phyloP scores from a whole-genome alignment of 2,888 invertebrate species.

The Drosophila neutralis region DNA sequence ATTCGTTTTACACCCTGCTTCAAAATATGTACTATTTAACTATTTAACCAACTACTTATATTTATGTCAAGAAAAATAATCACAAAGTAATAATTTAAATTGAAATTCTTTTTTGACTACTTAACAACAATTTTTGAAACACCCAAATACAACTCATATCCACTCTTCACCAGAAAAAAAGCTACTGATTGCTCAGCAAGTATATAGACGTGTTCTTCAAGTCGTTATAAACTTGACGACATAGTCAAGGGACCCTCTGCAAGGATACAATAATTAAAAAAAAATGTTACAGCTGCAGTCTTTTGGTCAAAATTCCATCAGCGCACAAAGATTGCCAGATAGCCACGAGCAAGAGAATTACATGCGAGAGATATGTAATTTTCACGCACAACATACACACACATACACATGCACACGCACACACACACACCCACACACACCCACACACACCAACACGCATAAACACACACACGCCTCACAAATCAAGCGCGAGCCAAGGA shows the following conservation, averaged over 20 bases:
- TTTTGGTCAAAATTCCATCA: background rate
- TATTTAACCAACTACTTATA: background rate
- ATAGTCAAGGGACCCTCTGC: background rate
- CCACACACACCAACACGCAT: slow-evolving; percentile 25
- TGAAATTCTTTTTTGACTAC: no score
- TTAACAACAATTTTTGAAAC: background rate
- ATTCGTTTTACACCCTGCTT: background rate
- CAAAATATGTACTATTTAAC: no score
- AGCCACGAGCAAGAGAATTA: background rate
- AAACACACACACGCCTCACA: slow-evolving; percentile 40
- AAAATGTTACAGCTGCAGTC: background rate
- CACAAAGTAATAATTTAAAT: no score
- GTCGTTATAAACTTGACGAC: background rate
- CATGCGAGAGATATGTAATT: background rate
- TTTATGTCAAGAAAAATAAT: background rate
- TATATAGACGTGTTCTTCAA: background rate
- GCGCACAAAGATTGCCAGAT: background rate
- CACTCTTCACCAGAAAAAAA: background rate
- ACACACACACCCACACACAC: slow-evolving; percentile 30
- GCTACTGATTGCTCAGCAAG: background rate
- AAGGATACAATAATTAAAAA: no score
- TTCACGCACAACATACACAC: slow-evolving; percentile 25
- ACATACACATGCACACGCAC: background rate
- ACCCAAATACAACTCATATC: background rate
- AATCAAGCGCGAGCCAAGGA: slow-evolving; percentile 63